Evolutionary conservation across 2,797 vertebrate genomes (phyloP), one percentile per base, ranked within the genome.

Genomic region (Pseudotriccus pelzelni): DNA sequence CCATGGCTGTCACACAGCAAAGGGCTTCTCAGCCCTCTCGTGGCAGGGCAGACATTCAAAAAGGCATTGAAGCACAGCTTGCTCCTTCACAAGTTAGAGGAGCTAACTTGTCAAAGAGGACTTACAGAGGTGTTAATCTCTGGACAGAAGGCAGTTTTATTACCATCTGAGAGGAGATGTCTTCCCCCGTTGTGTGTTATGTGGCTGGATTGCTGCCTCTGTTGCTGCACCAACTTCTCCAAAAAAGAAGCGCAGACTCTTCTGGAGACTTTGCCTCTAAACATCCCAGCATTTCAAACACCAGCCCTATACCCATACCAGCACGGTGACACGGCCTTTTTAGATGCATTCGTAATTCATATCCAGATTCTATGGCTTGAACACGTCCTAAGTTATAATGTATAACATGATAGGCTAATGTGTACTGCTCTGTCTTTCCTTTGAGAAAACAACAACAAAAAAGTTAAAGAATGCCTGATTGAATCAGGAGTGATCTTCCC

Each of bases 401-500:
- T 80, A 39, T 46, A 95, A 89, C 74, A 80, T 92, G 95, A 84
- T 36, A 50, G 69, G 64, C 24, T 94, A 92, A 88, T 79, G 89
- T 81, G 56, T 88, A 89, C 78, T 12, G 39, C 37, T 87, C 93
- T 90, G 81, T 93, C 88, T 94, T 87, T 83, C 74, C 77, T 91
- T 96, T 94, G 80, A 84, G 87, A 84, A 69, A 81, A 84, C 70
- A 77, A 72, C 69, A 96, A 94, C n/a, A 4, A 30, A 39, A 76
- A 69, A 83, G 90, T 89, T 87, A 94, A 97, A 87, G 46, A 86
- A 93, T 77, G 41, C 70, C 79, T 95, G 90, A 96, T 75, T 94
- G 93, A 97, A 97, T 94, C 86, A 94, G 83, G 69, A 86, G 89
- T 66, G 52, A 97, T 93, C 81, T 97, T 96, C 91, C 96, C 84